Conservation (phyloP, 64 coral and sea anemone species). For the Orbicella faveolata region DNA sequence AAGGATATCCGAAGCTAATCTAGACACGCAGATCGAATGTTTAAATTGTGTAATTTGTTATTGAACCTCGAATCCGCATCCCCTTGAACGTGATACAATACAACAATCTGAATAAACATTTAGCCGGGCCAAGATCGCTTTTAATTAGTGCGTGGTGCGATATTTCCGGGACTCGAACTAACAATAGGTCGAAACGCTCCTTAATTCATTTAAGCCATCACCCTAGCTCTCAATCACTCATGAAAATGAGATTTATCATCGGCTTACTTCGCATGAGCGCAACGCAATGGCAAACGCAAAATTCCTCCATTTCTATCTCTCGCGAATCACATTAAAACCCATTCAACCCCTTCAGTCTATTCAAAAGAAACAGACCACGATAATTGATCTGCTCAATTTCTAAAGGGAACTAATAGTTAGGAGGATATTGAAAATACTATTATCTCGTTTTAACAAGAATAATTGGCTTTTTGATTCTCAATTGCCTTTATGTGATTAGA, state of each 20-base stretch:
- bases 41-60: constrained; percentile 43
- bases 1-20: constrained; percentile 48
- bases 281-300: background rate
- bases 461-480: constrained; percentile 37
- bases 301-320: background rate
- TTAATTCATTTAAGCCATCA: constrained; percentile 33
- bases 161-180: constrained; percentile 37
- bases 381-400: constrained; percentile 36
- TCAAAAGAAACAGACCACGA: background rate
- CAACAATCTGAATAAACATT: constrained; percentile 29
- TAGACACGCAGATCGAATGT: constrained; percentile 48
- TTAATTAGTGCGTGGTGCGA: constrained; percentile 38
- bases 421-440: constrained; percentile 39
- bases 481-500: background rate
- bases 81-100: constrained; percentile 43
- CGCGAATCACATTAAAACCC: background rate
- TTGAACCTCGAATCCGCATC: constrained; percentile 42
- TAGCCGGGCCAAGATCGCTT: constrained; percentile 28
- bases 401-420: constrained; percentile 24
- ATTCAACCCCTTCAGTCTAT: background rate
- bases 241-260: background rate
- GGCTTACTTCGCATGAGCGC: background rate
- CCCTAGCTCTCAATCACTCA: background rate
- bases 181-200: background rate
- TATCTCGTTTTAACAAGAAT: constrained; percentile 24